A percentile compares a stretch with the other conserved stretches of the same genome.
Conservation (phyloP, 2,888 invertebrate genomes). For the Erebia ligea region DNA sequence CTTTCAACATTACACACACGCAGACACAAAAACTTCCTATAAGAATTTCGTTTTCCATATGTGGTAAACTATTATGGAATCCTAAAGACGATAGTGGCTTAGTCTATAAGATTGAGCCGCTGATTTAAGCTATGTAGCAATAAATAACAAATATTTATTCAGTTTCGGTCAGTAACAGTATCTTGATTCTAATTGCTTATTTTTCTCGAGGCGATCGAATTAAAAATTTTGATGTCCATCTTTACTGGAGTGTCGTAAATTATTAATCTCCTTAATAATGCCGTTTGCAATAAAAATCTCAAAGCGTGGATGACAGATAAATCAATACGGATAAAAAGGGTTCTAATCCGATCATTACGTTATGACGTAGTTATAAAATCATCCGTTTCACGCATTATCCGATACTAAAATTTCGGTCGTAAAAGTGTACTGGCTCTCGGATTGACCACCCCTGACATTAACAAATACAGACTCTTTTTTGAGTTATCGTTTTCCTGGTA, state of each 20-base stretch:
- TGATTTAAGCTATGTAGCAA: background rate
- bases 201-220: slow-evolving; percentile 27
- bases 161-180: slow-evolving; percentile 15
- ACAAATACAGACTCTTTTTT: background rate
- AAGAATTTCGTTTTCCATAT: no score
- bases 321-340: slow-evolving; percentile 70
- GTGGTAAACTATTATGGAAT: no score
- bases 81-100: no score
- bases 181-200: slow-evolving; percentile 32
- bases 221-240: slow-evolving; percentile 40
- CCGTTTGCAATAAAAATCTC: slow-evolving; percentile 45
- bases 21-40: no score
- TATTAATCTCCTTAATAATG: slow-evolving; percentile 44
- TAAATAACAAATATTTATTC: slow-evolving; percentile 33
- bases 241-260: slow-evolving; percentile 44
- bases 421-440: slow-evolving; percentile 55
- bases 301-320: slow-evolving; percentile 57
- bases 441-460: slow-evolving; percentile 64
- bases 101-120: background rate
- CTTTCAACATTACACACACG: no score
- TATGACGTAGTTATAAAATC: slow-evolving; percentile 68
- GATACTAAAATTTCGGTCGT: slow-evolving; percentile 63
- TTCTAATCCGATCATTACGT: slow-evolving; percentile 70
- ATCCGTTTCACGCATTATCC: slow-evolving; percentile 75
- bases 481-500: background rate